Evolutionary conservation across 1,140 invertebrate species (phyloP), one percentile per base, ranked within the genome.

Genomic region (Drosophila ogumai): DNA sequence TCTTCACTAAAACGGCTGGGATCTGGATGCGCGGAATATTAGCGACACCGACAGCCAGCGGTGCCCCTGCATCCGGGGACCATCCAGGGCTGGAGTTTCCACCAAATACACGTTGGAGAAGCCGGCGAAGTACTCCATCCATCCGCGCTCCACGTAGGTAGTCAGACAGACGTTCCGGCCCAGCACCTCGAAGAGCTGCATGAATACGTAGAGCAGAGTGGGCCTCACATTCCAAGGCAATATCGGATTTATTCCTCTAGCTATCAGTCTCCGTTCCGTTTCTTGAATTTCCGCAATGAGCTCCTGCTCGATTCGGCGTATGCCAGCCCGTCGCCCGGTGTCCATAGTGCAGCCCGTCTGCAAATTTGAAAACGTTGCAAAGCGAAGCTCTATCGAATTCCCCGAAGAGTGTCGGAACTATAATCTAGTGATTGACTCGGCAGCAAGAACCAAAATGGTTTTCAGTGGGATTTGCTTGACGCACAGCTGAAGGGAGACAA

Each of bases 31-130:
- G 19, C 68, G 69, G 49, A 81, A 90, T 49, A 79, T 43, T 15
- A 84, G 36, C 36, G 85, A 75, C 58, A 90, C 74, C 47, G 82
- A 75, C 12, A 75, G n/a, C 63, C 69, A 82, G n/a, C 40, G 47
- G 19, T 40, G 63, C 1, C 31, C n/a, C 8, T 49, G 1, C 15
- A 19, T 8, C 12, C 25, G 3, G 7, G 9, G 44, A 32, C 54
- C 28, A 1, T 6, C 9, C 5, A 3, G 13, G 2, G 25, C 2
- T 8, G 40, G n/a, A 4, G 15, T 19, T 9, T 31, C 50, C 3
- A 68, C 15, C 9, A 65, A 17, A 6, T 88, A 64, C 3, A 74
- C 6, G 3, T 78, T 80, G 49, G 64, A 55, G 12, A 87, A 77
- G 8, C 84, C 84, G 1, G 84, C 49, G 13, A 82, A 80, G 12